Evolutionary conservation across 2,888 invertebrate species (phyloP).

Genomic region (Vesta saturnalis): DNA sequence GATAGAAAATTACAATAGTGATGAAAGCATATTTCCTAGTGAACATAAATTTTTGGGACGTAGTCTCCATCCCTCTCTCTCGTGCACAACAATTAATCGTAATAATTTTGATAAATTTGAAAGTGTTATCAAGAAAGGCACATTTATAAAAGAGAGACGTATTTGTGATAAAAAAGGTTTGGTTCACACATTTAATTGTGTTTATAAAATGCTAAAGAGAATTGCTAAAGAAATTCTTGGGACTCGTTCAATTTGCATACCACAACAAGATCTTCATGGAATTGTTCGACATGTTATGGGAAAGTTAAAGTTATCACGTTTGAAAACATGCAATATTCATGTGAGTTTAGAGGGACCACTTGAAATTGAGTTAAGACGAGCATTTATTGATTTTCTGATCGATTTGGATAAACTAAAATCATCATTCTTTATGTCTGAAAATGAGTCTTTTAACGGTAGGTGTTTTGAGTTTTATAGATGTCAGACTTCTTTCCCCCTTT

Average conservation of each 20-base stretch:
- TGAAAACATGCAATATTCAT: no score
- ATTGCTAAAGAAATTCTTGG: neutral
- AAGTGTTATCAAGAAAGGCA: neutral
- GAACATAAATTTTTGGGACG: neutral
- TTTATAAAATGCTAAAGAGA: slow-evolving; percentile 5
- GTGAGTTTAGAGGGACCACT: no score
- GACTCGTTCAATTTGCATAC: neutral
- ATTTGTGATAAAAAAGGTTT: no score
- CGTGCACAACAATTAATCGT: neutral
- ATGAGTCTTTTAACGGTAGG: no score
- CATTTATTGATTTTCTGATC: no score
- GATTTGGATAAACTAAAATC: no score
- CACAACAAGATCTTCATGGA: neutral
- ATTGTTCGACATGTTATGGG: neutral
- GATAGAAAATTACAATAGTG: neutral
- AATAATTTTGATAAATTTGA: neutral
- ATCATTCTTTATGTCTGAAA: no score
- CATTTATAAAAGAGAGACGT: no score
- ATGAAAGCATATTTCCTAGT: neutral
- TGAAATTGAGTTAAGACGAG: no score
- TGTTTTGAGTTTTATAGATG: no score
- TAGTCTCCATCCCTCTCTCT: neutral
- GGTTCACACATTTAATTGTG: neutral
- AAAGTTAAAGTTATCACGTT: no score
- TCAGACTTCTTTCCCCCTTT: no score